Evolutionary conservation across 2,113 vertebrate genomes (phyloP), one percentile per base, ranked within the genome.

Genomic region (Lucifuga dentata): DNA sequence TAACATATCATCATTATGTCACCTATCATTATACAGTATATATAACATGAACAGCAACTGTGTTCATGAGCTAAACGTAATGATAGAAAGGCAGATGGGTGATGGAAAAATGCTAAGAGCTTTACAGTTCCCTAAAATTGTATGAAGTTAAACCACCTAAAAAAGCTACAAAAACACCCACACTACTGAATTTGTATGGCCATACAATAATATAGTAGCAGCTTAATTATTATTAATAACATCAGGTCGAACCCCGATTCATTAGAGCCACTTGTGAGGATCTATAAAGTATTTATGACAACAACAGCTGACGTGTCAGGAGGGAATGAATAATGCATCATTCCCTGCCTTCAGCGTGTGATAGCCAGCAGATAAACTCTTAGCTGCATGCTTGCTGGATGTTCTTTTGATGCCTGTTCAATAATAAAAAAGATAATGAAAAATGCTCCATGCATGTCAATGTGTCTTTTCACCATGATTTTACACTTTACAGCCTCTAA

Each of bases 231-330:
- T 78, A 68, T 78, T 44, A 65, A 74, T 33, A 57, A 38, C 7
- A n/a, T 3, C 36, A 44, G 52, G 60, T 48, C 43, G 67, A 72
- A 83, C 77, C 75, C 51, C 58, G 63, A 67, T 77, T 86, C 48
- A 81, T 81, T 60, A 58, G 68, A 70, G 49, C 45, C 61, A 49
- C 46, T 80, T 75, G 64, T 9, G 56, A 78, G 33, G 38, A 53
- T 9, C 29, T 65, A 60, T 81, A 64, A 85, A 84, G 60, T 78
- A 87, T 88, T 88, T 39, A 85, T 86, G 78, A 81, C 48, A 64
- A 80, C 80, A 83, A 67, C 80, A 84, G 68, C 67, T 40, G 20
- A 46, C 45, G 43, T 80, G 64, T 79, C 82, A 72, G 48, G 62
- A 79, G 52, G 32, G 26, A 29, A 85, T 85, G 59, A 80, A 85